Conservation (phyloP, 1,140 invertebrate species). For the Centruroides sculpturatus region DNA sequence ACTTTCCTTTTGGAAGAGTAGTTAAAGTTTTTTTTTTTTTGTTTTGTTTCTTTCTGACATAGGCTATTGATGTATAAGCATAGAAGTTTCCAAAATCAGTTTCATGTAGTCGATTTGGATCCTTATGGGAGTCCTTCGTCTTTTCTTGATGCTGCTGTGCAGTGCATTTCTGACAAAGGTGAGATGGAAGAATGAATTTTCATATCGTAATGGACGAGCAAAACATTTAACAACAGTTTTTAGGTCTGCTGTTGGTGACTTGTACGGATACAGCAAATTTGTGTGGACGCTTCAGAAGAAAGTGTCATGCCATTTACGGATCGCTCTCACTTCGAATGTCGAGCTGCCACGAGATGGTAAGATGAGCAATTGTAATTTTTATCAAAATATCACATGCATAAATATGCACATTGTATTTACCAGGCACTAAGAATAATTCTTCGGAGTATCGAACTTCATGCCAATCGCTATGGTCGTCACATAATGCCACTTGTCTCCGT, state of each 20-base stretch:
- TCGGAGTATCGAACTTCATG: conserved; percentile 75
- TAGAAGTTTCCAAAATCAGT: conserved; percentile 44
- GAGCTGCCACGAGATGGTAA: conserved; percentile 84
- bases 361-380: not conserved
- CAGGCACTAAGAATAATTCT: conserved; percentile 81
- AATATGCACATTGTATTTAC: conserved; percentile 10
- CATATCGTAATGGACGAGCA: not conserved
- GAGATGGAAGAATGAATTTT: not conserved
- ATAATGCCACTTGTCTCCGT: conserved; percentile 81
- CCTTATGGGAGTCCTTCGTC: conserved; percentile 90
- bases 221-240: conserved; percentile 5
- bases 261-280: conserved; percentile 96
- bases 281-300: conserved; percentile 87
- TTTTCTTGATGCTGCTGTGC: conserved; percentile 84
- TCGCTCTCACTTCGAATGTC: conserved; percentile 71
- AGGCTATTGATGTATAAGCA: conserved; percentile 74
- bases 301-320: conserved; percentile 89
- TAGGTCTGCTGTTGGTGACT: conserved; percentile 67
- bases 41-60: not conserved
- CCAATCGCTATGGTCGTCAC: conserved; percentile 81
- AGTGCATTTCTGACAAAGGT: conserved; percentile 33
- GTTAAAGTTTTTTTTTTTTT: no score
- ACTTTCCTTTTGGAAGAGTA: no score
- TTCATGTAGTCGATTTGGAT: conserved; percentile 88
- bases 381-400: not conserved